Conservation (phyloP, 2,888 invertebrate species). For the Diarsia rubi region DNA sequence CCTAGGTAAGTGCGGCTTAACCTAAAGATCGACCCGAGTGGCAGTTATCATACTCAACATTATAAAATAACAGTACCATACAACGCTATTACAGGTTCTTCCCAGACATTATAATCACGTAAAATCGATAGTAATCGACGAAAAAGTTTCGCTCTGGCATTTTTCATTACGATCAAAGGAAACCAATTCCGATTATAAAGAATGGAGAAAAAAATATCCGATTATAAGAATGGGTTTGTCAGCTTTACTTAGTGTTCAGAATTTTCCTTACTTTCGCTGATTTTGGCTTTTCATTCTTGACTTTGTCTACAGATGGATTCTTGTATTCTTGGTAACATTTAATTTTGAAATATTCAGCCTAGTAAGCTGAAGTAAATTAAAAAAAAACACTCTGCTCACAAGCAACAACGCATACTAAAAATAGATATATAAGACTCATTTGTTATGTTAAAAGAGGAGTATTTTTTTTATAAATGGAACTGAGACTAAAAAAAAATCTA, state of each 20-base stretch:
- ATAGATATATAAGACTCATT: not conserved
- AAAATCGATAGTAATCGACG: constrained; percentile 38
- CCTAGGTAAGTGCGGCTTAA: no score
- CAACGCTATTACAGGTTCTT: not conserved
- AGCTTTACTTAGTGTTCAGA: constrained; percentile 42
- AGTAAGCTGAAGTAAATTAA: not conserved
- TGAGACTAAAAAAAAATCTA: no score
- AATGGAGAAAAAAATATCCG: constrained; percentile 46
- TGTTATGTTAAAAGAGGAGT: no score
- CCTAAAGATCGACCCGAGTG: no score
- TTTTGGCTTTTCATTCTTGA: not conserved
- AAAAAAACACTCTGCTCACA: not conserved
- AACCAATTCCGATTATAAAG: constrained; percentile 52
- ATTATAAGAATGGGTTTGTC: constrained; percentile 48
- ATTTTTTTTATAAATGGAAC: no score
- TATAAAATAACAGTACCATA: constrained; percentile 11
- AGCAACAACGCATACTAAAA: not conserved
- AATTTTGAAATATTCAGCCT: not conserved
- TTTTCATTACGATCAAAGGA: constrained; percentile 58
- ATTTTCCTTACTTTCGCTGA: constrained; percentile 21
- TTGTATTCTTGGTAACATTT: not conserved
- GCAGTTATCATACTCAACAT: no score
- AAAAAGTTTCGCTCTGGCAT: constrained; percentile 44
- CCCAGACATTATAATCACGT: constrained; percentile 34
- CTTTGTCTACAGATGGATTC: not conserved